Base-by-base conservation (phyloP, 2,888 invertebrate species). In the Watsonalla binaria region DNA sequence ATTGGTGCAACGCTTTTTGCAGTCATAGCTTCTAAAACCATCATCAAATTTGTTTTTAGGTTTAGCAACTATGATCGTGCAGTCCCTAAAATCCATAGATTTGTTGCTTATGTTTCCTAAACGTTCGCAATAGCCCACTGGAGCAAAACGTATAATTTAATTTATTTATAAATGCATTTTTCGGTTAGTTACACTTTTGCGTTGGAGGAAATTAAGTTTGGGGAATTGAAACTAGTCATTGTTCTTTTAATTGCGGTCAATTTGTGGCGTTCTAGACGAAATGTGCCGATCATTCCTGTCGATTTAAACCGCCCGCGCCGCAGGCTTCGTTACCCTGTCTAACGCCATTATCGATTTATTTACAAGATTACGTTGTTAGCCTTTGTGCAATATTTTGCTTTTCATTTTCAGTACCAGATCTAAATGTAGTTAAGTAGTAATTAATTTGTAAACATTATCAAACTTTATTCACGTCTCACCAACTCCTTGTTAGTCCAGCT, bases 231-330 rank as follows among this genome's bases (percentile, higher is more conserved):
- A 88, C 82, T 82, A 78, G 82, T 87, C 86, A 87, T 90, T 90
- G 90, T 90, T 90, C 86, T 88, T 88, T 86, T 90, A 88, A 90
- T 88, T 89, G 89, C 83, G 80, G 85, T 82, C 86, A 86, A 84
- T 89, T 89, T 86, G 82, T 78, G 79, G 78, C 87, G 90, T 90
- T 90, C 87, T 87, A 84, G 80, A 68, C 72, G 87, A 90, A 88
- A 87, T 84, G 70, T 87, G 90, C 90, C 67, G 69, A 84, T 90
- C 90, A 90, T 87, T 74, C 80, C 78, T 72, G 74, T 64, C 63
- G 76, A 72, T 68, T 69, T 67, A 60, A 53, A 53, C 52, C 33
- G 13, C 33, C n/a, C 24, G 33, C 47, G n/a, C 14, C 62, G 58
- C 70, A 67, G 59, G 63, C 57, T 64, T 69, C 60, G 56, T 54